These are phyloP conservation scores for Ameiurus melas DNA, from an alignment of 2,113 vertebrate species.

Conservation along the genomic window DNA sequence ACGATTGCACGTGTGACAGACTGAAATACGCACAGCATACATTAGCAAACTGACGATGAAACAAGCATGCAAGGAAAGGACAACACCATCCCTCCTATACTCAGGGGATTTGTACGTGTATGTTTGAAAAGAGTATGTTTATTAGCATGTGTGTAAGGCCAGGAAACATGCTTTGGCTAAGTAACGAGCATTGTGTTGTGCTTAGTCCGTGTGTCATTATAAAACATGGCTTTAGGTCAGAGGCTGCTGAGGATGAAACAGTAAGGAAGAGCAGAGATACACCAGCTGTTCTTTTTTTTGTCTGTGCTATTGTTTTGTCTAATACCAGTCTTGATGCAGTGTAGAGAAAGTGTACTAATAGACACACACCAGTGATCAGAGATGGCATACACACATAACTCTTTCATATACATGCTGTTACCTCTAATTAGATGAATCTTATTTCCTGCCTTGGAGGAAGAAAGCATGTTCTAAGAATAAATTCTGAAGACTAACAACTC, in stretches of 20 bases:
- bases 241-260: not conserved
- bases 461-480: not conserved
- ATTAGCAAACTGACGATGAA: slow-evolving; percentile 39
- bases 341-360: not conserved
- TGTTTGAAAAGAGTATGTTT: not conserved
- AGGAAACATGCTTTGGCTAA: slow-evolving; percentile 7
- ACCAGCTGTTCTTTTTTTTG: not conserved
- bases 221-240: slow-evolving; percentile 32
- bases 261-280: not conserved
- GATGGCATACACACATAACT: not conserved
- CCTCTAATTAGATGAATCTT: slow-evolving; percentile 23
- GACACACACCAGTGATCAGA: not conserved
- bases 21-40: slow-evolving; percentile 31
- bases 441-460: slow-evolving; percentile 12
- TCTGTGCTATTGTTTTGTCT: not conserved
- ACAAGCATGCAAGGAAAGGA: slow-evolving; percentile 47
- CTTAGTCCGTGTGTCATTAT: slow-evolving; percentile 21
- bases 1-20: slow-evolving; percentile 41
- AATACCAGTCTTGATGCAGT: slow-evolving; percentile 21
- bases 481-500: slow-evolving; percentile 1
- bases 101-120: not conserved
- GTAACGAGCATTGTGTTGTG: slow-evolving; percentile 36
- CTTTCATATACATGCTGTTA: slow-evolving; percentile 13
- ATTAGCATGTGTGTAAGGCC: not conserved
- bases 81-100: slow-evolving; percentile 9